Conservation (phyloP, 2,113 vertebrate species). For the Propithecus coquereli region DNA sequence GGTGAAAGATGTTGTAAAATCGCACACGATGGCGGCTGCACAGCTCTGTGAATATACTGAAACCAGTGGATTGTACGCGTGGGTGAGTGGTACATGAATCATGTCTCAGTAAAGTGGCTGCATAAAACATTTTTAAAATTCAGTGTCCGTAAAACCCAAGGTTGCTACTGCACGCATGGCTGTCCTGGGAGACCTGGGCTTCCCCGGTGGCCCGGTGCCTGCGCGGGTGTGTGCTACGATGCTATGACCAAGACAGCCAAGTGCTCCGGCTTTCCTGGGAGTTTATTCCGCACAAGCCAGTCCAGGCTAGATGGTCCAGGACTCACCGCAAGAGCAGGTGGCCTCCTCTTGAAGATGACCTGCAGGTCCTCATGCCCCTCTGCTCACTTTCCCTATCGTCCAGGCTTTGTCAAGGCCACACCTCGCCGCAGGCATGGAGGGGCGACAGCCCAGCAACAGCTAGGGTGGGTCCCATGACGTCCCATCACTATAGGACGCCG, state of each 20-base stretch:
- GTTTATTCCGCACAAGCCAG: background rate
- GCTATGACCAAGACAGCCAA: background rate
- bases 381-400: background rate
- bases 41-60: background rate
- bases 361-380: background rate
- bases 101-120: background rate
- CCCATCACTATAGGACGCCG: background rate
- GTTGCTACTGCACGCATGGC: background rate
- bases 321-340: background rate
- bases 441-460: too few species aligned
- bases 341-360: background rate
- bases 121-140: background rate
- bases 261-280: background rate
- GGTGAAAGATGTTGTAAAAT: background rate
- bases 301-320: background rate
- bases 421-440: background rate
- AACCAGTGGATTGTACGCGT: background rate
- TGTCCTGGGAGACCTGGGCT: background rate
- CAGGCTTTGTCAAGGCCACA: background rate
- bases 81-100: background rate
- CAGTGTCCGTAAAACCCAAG: background rate
- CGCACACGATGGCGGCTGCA: background rate
- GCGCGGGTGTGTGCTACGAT: background rate
- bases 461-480: too few species aligned
- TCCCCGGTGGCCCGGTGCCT: background rate